phyloP scores from a whole-genome alignment of 2,888 invertebrate genomes.

The Megalurothrips usitatus region DNA sequence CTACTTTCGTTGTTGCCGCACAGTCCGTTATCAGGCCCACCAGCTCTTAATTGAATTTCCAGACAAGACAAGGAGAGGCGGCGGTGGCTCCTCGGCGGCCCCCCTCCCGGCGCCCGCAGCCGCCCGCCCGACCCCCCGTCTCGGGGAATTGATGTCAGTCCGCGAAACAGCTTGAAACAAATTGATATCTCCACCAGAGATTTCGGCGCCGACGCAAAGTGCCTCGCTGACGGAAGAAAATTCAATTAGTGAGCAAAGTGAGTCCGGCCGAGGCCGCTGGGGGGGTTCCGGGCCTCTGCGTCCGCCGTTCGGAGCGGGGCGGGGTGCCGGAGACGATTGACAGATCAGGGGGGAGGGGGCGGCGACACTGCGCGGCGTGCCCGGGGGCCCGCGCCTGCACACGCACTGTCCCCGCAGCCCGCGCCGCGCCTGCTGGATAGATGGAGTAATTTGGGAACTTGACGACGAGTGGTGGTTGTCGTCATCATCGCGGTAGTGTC shows the following conservation, averaged over 20 bases:
- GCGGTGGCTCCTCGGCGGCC: neutral
- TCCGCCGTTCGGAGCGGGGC: neutral
- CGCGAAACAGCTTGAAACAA: slow-evolving; percentile 1
- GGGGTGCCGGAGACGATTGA: neutral
- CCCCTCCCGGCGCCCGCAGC: neutral
- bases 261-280: neutral
- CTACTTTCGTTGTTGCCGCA: neutral
- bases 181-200: neutral
- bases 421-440: too few species aligned
- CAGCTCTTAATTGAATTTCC: neutral
- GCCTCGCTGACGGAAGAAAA: neutral
- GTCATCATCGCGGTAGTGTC: neutral
- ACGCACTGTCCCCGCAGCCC: too few species aligned
- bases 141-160: neutral
- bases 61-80: neutral
- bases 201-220: neutral
- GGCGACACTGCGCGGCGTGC: neutral
- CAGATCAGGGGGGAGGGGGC: neutral
- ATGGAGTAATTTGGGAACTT: neutral
- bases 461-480: neutral
- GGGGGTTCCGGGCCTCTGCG: neutral
- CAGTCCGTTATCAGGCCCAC: too few species aligned
- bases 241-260: neutral
- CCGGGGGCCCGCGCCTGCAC: neutral
- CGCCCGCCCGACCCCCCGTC: neutral